A percentile compares a stretch with the other conserved stretches of the same genome.
These are phyloP conservation scores for Drosophila ironensis DNA, from an alignment of 1,140 invertebrate genomes.

Conservation along the genomic window DNA sequence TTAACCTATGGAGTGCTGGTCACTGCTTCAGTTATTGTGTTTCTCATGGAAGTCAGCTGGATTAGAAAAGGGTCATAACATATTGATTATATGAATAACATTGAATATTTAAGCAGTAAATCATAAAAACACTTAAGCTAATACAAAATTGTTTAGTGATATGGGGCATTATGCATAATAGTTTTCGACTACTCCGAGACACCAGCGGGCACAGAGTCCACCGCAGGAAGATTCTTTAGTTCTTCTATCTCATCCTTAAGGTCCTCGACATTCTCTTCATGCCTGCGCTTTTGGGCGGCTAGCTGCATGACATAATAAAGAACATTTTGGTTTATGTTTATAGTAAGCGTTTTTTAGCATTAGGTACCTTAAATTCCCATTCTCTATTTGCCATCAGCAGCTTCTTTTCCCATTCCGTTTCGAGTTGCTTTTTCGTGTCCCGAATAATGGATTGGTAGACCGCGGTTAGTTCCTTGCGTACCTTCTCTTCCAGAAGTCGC, in stretches of 20 bases:
- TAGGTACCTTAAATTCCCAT: constrained; percentile 57
- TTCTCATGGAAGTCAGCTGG: constrained; percentile 19
- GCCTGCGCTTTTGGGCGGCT: constrained; percentile 34
- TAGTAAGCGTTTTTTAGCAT: not conserved
- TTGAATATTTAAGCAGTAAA: not conserved
- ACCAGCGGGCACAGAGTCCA: too few relatives aligned
- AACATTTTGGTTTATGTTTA: not conserved
- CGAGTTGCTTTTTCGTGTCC: constrained; percentile 31
- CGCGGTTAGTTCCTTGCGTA: constrained; percentile 63
- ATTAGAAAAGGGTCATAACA: not conserved
- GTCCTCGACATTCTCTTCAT: constrained; percentile 66
- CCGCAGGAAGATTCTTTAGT: not conserved
- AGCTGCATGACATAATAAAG: constrained; percentile 16
- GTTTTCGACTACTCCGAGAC: constrained; percentile 62
- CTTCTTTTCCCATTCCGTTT: constrained; percentile 36
- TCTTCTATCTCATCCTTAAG: constrained; percentile 66
- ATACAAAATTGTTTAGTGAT: not conserved
- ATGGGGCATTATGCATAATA: too few relatives aligned
- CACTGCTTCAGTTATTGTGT: not conserved
- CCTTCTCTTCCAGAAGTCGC: constrained; percentile 49
- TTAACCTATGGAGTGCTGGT: constrained; percentile 24
- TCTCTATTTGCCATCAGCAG: constrained; percentile 40
- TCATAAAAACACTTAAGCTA: constrained; percentile 10
- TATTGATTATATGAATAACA: constrained; percentile 1
- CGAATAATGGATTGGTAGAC: constrained; percentile 39